Evolutionary conservation across 2,113 vertebrate genomes (phyloP).

Genomic region (human (Homo sapiens)): DNA sequence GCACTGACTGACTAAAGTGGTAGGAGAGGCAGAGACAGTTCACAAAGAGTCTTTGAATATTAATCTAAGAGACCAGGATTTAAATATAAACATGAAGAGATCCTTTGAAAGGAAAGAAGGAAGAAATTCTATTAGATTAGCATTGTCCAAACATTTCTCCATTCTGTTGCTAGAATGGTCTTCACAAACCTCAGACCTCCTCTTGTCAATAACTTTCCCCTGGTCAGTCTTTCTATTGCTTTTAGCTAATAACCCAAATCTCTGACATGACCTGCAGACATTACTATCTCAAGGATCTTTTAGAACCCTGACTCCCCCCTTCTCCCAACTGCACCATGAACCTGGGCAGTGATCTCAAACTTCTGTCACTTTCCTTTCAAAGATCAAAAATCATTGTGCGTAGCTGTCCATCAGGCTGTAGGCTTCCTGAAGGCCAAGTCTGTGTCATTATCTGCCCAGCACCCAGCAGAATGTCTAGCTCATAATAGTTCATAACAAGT

Average conservation of each 20-base stretch:
- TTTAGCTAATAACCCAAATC: neutral
- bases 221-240: neutral
- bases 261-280: neutral
- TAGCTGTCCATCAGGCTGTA: neutral
- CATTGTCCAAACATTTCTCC: neutral
- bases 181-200: neutral
- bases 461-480: neutral
- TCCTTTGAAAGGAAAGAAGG: neutral
- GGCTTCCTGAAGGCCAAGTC: neutral
- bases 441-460: neutral
- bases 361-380: neutral
- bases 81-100: neutral
- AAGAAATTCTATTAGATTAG: neutral
- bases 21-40: neutral
- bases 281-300: neutral
- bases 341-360: neutral
- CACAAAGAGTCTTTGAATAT: neutral
- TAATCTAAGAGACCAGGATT: neutral
- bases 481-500: neutral
- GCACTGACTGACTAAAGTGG: neutral
- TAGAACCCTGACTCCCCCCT: neutral
- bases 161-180: neutral
- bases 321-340: neutral
- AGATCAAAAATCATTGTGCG: neutral
- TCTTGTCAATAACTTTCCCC: neutral